Percentiles rank a stretch among this genome's conserved stretches.
Conservation (phyloP, 2,113 vertebrate genomes). For the Poeciliopsis prolifica region DNA sequence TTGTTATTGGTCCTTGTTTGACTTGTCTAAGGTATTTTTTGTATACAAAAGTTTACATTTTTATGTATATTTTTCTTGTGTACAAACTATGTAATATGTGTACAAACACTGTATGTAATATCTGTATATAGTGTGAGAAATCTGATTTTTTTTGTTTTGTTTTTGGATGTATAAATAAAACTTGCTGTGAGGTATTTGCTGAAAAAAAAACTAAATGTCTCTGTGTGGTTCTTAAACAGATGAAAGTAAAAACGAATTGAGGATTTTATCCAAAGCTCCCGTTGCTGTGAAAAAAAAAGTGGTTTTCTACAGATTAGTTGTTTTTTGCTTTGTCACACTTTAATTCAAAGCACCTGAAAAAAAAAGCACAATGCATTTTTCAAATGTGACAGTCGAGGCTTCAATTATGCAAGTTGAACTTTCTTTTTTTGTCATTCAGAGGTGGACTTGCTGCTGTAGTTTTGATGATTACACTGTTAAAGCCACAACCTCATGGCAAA, state of each 20-base stretch:
- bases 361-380: too few species aligned
- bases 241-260: neutral
- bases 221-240: neutral
- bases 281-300: too few species aligned
- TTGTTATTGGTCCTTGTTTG: slow-evolving; percentile 99
- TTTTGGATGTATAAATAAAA: slow-evolving; percentile 99
- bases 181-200: slow-evolving; percentile 96
- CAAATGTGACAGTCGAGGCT: too few species aligned
- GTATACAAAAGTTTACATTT: slow-evolving; percentile 99
- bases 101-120: slow-evolving; percentile 99
- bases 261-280: neutral
- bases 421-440: too few species aligned
- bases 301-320: too few species aligned
- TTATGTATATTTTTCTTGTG: slow-evolving; percentile 99
- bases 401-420: too few species aligned
- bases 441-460: too few species aligned
- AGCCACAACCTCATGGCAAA: too few species aligned
- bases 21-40: slow-evolving; percentile 99
- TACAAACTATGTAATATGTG: slow-evolving; percentile 99
- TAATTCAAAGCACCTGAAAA: too few species aligned
- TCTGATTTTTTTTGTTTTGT: slow-evolving; percentile 86
- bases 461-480: too few species aligned
- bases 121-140: slow-evolving; percentile 99
- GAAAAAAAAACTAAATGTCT: slow-evolving; percentile 39
- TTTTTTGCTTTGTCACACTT: too few species aligned